phyloP scores from a whole-genome alignment of 2,888 invertebrate genomes.

The Lamellibrachia columna region DNA sequence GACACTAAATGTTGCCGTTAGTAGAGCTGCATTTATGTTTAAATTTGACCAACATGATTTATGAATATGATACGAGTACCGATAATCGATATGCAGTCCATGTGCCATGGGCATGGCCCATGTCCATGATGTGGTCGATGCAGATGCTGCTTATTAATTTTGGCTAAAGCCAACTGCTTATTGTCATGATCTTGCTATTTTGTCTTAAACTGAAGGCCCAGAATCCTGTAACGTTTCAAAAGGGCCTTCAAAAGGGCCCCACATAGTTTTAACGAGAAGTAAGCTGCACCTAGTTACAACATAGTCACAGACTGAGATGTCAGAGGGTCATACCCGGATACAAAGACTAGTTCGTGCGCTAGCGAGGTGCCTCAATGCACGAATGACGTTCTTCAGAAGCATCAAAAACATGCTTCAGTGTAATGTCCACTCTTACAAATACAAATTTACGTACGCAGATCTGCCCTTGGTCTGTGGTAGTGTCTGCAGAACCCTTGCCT shows the following conservation, averaged over 20 bases:
- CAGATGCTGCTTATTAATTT: no score
- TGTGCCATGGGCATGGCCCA: no score
- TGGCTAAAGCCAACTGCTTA: no score
- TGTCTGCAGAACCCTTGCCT: not conserved
- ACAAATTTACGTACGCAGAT: not conserved
- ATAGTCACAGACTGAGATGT: not conserved
- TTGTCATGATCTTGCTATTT: not conserved
- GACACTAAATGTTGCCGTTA: not conserved
- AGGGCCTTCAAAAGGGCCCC: not conserved
- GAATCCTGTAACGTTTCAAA: not conserved
- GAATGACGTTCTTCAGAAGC: not conserved
- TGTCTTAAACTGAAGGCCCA: not conserved
- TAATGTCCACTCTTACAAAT: not conserved
- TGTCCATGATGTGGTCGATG: no score
- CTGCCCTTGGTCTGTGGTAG: not conserved
- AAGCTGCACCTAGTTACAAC: not conserved
- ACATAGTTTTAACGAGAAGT: not conserved
- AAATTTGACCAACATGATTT: no score
- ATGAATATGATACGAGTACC: no score
- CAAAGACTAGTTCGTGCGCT: not conserved
- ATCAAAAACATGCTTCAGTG: not conserved
- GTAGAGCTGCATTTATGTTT: not conserved
- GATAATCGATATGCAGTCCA: no score
- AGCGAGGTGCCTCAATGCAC: not conserved
- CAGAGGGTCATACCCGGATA: not conserved